Evolutionary conservation across 2,888 invertebrate genomes (phyloP), one percentile per base, ranked within the genome.

Genomic region (Myathropa florea): DNA sequence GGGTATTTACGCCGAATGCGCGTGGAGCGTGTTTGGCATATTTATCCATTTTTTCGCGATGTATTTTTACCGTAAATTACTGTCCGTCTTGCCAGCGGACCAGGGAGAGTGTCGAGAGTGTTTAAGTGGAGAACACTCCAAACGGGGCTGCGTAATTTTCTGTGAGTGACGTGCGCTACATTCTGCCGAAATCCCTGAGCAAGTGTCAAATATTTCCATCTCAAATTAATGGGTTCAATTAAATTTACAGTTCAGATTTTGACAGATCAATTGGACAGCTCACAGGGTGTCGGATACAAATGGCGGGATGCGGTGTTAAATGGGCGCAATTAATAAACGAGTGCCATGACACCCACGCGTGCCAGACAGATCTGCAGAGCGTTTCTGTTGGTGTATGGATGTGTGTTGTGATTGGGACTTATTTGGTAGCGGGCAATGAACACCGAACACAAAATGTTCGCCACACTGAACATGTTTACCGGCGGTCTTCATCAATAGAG

Each of bases 301-400:
- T 67, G 53, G 24, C 33, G 12, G 23, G 4, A 7, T 6, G n/a
- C 2, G 55, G 21, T 23, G n/a, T 39, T 39, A 65, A 59, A 39
- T 59, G 30, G 65, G 36, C 28, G 24, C 64, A 71, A 79, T 78
- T 64, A 78, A 78, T 57, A 39, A 21, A n/a, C 57, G 64, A 64
- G 39, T 59, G 64, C 64, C 23, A 59, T 63, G 68, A 53, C 77
- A 21, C 39, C 63, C 57, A 71, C 57, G 57, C 26, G 9, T 46
- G 55, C 46, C 18, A 26, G 46, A 14, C 30, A 36, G 61, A 57
- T 61, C 33, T 64, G 65, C 39, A 65, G 6, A n/a, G 18, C 46
- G 46, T 36, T 28, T 33, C 55, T 28, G 26, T 24, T 18, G 65
- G n/a, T 30, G n/a, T 4, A 7, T 28, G 6, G 1, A 46, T 46